A percentile compares a stretch with the other conserved stretches of the same genome.
These are phyloP conservation scores for Propithecus perrieri DNA, from an alignment of 2,797 vertebrate species.

Conservation along the genomic window DNA sequence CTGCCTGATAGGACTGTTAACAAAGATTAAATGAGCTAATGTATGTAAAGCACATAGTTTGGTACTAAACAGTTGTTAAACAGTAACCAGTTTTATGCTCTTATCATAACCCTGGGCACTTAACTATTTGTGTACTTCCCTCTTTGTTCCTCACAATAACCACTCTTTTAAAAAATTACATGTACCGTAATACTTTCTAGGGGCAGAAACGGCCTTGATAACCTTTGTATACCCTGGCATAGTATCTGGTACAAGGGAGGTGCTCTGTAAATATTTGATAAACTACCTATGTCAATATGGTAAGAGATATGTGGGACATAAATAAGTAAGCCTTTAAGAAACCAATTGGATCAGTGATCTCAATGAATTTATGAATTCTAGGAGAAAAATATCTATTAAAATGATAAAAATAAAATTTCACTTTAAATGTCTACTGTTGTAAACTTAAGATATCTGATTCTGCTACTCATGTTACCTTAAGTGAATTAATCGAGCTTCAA, in stretches of 20 bases:
- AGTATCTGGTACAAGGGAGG: not conserved
- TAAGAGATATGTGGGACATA: not conserved
- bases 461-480: not conserved
- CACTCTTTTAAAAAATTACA: conserved; percentile 3
- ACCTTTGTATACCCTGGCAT: not conserved
- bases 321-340: conserved; percentile 18
- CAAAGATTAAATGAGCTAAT: conserved; percentile 20
- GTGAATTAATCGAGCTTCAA: not conserved
- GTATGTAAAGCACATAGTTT: not conserved
- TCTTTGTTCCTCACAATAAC: not conserved
- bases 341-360: not conserved
- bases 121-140: not conserved
- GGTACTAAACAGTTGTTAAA: not conserved
- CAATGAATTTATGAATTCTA: not conserved
- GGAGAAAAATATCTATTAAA: not conserved
- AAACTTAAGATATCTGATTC: not conserved
- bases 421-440: not conserved
- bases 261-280: not conserved
- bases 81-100: not conserved
- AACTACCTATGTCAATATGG: not conserved
- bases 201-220: not conserved
- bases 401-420: conserved; percentile 27
- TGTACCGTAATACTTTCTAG: not conserved
- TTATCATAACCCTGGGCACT: not conserved
- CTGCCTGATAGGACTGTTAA: not conserved